Conservation (phyloP, 2,113 vertebrate genomes). For the Aegithalos caudatus region DNA sequence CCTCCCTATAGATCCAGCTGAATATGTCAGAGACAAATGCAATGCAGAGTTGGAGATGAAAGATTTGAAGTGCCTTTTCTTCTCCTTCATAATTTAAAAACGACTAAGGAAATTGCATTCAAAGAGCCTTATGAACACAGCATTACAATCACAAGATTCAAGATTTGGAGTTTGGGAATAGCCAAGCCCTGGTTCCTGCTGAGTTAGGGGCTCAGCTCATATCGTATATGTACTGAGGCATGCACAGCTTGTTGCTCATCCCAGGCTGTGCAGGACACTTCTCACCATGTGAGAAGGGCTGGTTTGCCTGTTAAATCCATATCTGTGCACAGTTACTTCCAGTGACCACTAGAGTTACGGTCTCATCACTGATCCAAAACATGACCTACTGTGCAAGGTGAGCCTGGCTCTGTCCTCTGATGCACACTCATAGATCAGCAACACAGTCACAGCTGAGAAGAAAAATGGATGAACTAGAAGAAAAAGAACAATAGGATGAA, state of each 20-base stretch:
- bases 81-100: constrained; percentile 18
- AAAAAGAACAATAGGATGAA: fast-evolving
- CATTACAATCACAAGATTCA: not conserved
- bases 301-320: not conserved
- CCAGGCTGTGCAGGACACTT: not conserved
- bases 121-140: not conserved
- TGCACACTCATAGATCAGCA: not conserved
- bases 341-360: not conserved
- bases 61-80: not conserved
- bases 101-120: constrained; percentile 2
- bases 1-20: constrained; percentile 8
- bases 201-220: not conserved
- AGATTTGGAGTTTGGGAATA: not conserved
- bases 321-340: not conserved
- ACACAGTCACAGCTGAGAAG: not conserved
- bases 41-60: not conserved
- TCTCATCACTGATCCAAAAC: not conserved
- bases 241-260: not conserved
- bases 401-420: not conserved
- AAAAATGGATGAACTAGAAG: no score
- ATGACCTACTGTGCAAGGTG: not conserved
- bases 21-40: constrained; percentile 5
- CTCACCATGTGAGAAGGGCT: not conserved
- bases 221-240: not conserved
- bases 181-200: not conserved